phyloP scores from a whole-genome alignment of 2,797 vertebrate genomes.

The Telmatherina bonti region DNA sequence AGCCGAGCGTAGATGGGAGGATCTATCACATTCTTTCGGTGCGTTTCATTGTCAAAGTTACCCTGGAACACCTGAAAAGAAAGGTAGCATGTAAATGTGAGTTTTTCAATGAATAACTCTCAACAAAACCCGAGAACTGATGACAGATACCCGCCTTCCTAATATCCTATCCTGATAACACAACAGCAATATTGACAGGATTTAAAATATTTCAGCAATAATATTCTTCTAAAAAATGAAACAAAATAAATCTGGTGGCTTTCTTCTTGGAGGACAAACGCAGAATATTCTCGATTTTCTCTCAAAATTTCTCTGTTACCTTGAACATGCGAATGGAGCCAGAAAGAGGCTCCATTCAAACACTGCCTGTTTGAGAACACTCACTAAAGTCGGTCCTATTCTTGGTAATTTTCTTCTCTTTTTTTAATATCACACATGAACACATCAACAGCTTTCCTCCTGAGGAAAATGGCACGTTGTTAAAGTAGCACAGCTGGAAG shows the following conservation, averaged over 20 bases:
- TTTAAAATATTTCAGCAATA: not conserved
- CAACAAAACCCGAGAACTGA: not conserved
- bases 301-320: conserved; percentile 24
- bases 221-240: not conserved
- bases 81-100: not conserved
- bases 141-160: not conserved
- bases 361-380: conserved; percentile 18
- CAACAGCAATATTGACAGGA: not conserved
- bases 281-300: conserved; percentile 25
- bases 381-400: conserved; percentile 26
- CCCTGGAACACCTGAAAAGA: conserved; percentile 94
- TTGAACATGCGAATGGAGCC: conserved; percentile 36
- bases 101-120: not conserved
- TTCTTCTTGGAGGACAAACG: not conserved
- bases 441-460: conserved; percentile 26
- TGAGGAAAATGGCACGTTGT: conserved; percentile 35
- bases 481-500: conserved; percentile 40
- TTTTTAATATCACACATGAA: conserved; percentile 14
- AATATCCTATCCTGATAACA: not conserved
- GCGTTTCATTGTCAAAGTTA: conserved; percentile 98
- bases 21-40: conserved; percentile 98
- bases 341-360: conserved; percentile 39
- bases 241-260: not conserved
- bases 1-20: conserved; percentile 92
- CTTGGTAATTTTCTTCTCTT: conserved; percentile 7